phyloP scores from a whole-genome alignment of 2,888 invertebrate genomes.

The Aleiodes testaceus region DNA sequence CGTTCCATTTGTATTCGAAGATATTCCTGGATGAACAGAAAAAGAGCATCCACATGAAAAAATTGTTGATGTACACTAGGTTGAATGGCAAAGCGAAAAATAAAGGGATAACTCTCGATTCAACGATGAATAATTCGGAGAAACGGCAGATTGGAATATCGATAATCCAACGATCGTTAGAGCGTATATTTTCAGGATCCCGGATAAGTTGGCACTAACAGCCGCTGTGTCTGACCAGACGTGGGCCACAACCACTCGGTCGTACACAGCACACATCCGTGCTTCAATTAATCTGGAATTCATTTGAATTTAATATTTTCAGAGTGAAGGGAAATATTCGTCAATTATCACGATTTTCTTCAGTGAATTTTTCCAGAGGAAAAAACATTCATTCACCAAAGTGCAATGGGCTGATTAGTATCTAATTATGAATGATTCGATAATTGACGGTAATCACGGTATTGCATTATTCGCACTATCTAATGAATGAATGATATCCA shows the following conservation, averaged over 20 bases:
- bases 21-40: no score
- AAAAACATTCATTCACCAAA: background rate
- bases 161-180: background rate
- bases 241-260: conserved; percentile 20
- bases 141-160: conserved; percentile 27
- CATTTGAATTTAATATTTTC: conserved; percentile 26
- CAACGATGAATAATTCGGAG: conserved; percentile 38
- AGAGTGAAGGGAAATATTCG: background rate
- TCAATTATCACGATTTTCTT: background rate
- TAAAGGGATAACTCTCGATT: conserved; percentile 3
- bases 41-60: background rate
- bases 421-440: no score
- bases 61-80: background rate
- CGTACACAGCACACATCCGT: conserved; percentile 18
- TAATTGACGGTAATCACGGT: no score
- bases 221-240: conserved; percentile 19
- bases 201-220: conserved; percentile 26
- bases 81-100: background rate
- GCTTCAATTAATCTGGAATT: conserved; percentile 23
- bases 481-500: no score
- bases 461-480: no score
- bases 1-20: no score
- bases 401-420: background rate
- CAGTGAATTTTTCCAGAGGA: background rate
- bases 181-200: background rate